Evolutionary conservation across 1,140 invertebrate species (phyloP).

Genomic region (Bacillus rossius): DNA sequence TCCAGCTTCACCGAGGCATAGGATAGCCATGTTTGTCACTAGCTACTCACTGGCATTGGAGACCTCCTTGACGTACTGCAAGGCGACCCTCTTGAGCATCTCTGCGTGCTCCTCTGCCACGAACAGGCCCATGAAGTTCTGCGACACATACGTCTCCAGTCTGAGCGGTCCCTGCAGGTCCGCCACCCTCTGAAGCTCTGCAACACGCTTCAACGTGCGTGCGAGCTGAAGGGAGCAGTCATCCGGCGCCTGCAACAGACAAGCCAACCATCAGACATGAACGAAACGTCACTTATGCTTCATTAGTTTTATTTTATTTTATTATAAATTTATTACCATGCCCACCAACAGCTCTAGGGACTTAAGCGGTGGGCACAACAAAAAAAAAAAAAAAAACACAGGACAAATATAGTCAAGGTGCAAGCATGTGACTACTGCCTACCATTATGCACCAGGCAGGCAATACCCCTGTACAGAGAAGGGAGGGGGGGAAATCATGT

Average conservation of each 20-base stretch:
- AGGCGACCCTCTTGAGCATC: conserved; percentile 65
- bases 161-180: conserved; percentile 53
- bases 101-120: conserved; percentile 70
- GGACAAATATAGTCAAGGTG: no score
- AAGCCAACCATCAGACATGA: conserved; percentile 17
- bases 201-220: conserved; percentile 57
- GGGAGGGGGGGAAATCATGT: no score
- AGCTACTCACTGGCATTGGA: conserved; percentile 59
- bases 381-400: no score
- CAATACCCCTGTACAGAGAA: no score
- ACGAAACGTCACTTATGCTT: background rate
- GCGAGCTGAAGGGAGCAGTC: conserved; percentile 59
- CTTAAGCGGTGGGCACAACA: no score
- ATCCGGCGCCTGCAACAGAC: conserved; percentile 59
- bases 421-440: no score
- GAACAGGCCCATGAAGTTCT: conserved; percentile 85
- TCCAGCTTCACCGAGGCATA: no score
- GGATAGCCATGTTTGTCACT: no score
- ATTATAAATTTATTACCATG: no score
- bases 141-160: conserved; percentile 73
- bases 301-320: no score
- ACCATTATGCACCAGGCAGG: no score
- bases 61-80: conserved; percentile 71
- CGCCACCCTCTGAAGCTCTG: conserved; percentile 52
- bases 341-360: no score